Evolutionary conservation across 2,113 vertebrate genomes (phyloP).

Genomic region (Thamnaconus septentrionalis): DNA sequence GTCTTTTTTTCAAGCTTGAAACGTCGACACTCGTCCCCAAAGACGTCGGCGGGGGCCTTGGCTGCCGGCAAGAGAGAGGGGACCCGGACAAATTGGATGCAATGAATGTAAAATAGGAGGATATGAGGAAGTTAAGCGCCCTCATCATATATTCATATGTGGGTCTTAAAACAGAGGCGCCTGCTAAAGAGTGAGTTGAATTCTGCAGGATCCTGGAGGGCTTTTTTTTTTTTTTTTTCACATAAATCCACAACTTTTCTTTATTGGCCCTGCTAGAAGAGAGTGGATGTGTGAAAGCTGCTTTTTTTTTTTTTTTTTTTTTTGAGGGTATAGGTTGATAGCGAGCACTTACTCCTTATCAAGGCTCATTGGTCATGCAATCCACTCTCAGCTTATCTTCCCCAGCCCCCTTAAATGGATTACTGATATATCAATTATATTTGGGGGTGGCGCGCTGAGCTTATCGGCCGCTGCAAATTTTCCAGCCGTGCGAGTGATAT

Average conservation of each 20-base stretch:
- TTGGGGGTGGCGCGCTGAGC: constrained; percentile 34
- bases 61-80: too few relatives aligned
- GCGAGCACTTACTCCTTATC: constrained; percentile 32
- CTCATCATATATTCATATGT: neutral
- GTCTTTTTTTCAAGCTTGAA: too few relatives aligned
- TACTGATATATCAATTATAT: constrained; percentile 44
- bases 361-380: constrained; percentile 38
- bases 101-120: too few relatives aligned
- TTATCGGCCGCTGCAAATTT: constrained; percentile 41
- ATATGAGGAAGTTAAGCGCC: neutral
- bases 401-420: constrained; percentile 43
- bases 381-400: constrained; percentile 29
- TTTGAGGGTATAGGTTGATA: constrained; percentile 21
- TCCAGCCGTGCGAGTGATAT: constrained; percentile 31
- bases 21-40: too few relatives aligned
- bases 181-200: neutral
- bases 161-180: neutral
- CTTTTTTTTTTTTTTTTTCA: constrained; percentile 2
- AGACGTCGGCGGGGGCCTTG: too few relatives aligned
- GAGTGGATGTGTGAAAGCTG: constrained; percentile 1
- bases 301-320: constrained; percentile 39
- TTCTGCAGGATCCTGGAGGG: constrained; percentile 1
- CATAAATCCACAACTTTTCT: constrained; percentile 21
- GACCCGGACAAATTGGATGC: too few relatives aligned
- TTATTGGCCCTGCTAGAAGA: constrained; percentile 28